Conservation (phyloP, 2,797 vertebrate genomes). For the Spinibarbus caldwelli region DNA sequence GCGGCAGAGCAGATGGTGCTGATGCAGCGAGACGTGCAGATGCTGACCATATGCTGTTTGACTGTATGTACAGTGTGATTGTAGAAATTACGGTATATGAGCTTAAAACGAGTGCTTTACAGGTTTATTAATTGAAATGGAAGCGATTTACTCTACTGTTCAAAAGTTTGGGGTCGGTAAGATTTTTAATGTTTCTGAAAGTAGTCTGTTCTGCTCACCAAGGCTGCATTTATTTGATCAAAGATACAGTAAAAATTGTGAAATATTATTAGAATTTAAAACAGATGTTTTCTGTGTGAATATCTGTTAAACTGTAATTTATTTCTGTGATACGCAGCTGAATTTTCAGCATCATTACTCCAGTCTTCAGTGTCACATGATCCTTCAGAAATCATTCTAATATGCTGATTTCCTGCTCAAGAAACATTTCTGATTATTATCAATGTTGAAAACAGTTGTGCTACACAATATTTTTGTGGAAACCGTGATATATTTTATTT, state of each 20-base stretch:
- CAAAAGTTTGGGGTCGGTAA: neutral
- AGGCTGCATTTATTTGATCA: neutral
- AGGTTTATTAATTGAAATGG: too few species aligned
- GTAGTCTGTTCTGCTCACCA: neutral
- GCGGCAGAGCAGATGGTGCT: constrained; percentile 58
- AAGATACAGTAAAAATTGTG: neutral
- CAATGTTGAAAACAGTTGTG: too few species aligned
- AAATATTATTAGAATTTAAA: neutral
- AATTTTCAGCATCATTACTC: too few species aligned
- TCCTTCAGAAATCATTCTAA: too few species aligned
- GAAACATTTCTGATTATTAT: too few species aligned
- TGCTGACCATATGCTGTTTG: neutral
- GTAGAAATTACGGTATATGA: neutral
- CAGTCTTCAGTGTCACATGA: too few species aligned
- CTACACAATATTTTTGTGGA: too few species aligned
- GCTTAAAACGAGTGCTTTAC: too few species aligned
- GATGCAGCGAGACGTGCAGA: constrained; percentile 46
- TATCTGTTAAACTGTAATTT: neutral
- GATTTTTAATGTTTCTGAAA: neutral
- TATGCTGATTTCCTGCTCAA: too few species aligned
- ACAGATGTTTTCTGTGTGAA: neutral
- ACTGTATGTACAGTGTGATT: neutral
- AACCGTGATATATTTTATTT: too few species aligned
- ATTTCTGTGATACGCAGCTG: too few species aligned
- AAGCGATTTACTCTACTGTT: neutral